Percentiles rank a stretch among this genome's conserved stretches.
Conservation (phyloP, 2,797 vertebrate genomes). For the Brotula barbata region DNA sequence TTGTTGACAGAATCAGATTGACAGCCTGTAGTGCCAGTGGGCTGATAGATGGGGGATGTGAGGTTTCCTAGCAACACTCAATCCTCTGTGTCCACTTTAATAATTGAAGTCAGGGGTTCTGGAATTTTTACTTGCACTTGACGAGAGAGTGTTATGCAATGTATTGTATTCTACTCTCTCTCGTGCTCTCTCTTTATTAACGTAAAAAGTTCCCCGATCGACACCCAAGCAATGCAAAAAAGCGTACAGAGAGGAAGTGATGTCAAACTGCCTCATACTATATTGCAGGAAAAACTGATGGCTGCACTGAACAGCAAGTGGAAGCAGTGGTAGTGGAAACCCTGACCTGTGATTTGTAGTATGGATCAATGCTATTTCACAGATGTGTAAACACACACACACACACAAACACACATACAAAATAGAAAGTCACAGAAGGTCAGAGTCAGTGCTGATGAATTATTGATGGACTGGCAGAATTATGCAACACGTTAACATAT, state of each 20-base stretch:
- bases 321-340: slow-evolving; percentile 41
- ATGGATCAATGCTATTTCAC: slow-evolving; percentile 34
- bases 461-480: slow-evolving; percentile 45
- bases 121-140: slow-evolving; percentile 24
- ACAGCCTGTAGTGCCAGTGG: slow-evolving; percentile 35
- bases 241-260: slow-evolving; percentile 41
- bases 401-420: slow-evolving; percentile 37
- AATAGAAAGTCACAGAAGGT: slow-evolving; percentile 14
- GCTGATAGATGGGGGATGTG: slow-evolving; percentile 28
- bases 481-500: slow-evolving; percentile 32
- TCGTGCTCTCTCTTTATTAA: background rate
- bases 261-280: slow-evolving; percentile 37
- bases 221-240: slow-evolving; percentile 13
- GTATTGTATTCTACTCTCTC: background rate
- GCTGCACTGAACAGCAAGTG: slow-evolving; percentile 1
- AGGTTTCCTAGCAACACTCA: slow-evolving; percentile 59
- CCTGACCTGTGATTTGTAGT: slow-evolving; percentile 23
- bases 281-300: slow-evolving; percentile 20
- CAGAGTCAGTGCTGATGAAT: slow-evolving; percentile 26
- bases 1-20: slow-evolving; percentile 38
- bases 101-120: slow-evolving; percentile 21
- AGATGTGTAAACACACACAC: background rate
- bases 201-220: background rate
- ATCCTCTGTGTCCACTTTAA: slow-evolving; percentile 31
- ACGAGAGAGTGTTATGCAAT: slow-evolving; percentile 37